Evolutionary conservation across 2,113 vertebrate genomes (phyloP).

Genomic region (Hypanus sabinus): DNA sequence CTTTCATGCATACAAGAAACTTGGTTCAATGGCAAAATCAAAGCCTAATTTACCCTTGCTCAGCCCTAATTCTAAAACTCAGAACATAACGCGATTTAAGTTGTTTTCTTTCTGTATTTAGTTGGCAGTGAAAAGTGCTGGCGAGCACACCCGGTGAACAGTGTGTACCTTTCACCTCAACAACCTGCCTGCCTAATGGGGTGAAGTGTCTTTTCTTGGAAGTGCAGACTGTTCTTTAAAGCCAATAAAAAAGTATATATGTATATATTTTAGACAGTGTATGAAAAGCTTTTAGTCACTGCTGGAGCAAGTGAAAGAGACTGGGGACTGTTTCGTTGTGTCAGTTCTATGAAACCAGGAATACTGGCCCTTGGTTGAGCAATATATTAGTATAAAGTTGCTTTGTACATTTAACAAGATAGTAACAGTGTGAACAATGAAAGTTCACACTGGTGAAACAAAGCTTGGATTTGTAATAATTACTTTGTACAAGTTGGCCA

Average conservation of each 20-base stretch:
- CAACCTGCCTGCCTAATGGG: neutral
- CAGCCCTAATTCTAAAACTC: neutral
- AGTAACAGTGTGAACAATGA: neutral
- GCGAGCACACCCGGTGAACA: neutral
- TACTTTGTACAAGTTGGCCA: neutral
- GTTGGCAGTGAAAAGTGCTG: neutral
- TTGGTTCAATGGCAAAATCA: neutral
- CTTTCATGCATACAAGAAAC: neutral
- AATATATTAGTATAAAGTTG: neutral
- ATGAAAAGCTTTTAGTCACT: neutral
- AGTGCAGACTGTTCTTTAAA: constrained; percentile 11
- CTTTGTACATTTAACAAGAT: neutral
- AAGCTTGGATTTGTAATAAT: neutral
- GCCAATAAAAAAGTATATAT: neutral
- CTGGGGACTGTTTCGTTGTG: neutral
- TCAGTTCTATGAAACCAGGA: neutral
- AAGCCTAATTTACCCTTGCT: no score
- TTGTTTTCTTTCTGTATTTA: neutral
- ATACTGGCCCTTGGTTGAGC: neutral
- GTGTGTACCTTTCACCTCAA: constrained; percentile 9
- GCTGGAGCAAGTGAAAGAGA: neutral
- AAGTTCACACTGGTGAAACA: neutral
- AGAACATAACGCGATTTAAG: neutral
- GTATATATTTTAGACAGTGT: neutral
- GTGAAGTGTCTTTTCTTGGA: neutral